Conservation (phyloP, 2,888 invertebrate species). For the Agrypnus murinus region DNA sequence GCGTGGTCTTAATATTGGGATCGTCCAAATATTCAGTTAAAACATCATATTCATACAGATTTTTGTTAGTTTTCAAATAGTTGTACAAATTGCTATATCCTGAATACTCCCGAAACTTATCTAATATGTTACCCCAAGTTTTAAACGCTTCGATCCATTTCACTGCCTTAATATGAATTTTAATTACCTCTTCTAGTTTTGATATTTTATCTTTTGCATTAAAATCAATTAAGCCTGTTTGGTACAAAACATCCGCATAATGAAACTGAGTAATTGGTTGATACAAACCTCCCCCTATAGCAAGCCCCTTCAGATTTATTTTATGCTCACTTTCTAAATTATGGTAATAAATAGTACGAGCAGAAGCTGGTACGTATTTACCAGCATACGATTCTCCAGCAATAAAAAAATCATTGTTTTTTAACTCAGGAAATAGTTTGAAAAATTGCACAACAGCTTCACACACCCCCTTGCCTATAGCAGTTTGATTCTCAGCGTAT, state of each 20-base stretch:
- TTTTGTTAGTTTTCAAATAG: no score
- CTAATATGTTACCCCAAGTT: no score
- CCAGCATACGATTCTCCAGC: conserved; percentile 95
- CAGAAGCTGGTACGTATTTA: conserved; percentile 85
- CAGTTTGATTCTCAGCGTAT: conserved; percentile 85
- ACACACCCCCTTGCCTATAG: conserved; percentile 87
- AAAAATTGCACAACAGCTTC: conserved; percentile 88
- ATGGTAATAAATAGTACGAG: conserved; percentile 82
- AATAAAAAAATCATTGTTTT: conserved; percentile 85
- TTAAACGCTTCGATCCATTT: no score
- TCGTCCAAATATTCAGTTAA: conserved; percentile 72
- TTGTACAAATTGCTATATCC: no score
- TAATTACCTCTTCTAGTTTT: no score
- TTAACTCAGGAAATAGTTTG: conserved; percentile 84
- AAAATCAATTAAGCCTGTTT: conserved; percentile 79
- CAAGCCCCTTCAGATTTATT: conserved; percentile 83
- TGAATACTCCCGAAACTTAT: no score
- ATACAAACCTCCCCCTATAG: conserved; percentile 87
- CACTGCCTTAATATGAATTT: no score
- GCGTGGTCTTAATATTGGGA: conserved; percentile 78
- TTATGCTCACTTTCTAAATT: conserved; percentile 75
- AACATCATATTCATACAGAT: no score
- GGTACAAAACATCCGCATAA: conserved; percentile 87
- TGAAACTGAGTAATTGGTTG: conserved; percentile 86
- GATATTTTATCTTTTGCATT: conserved; percentile 78